Conservation (phyloP, 2,797 vertebrate genomes). For the Lophura swinhoii region DNA sequence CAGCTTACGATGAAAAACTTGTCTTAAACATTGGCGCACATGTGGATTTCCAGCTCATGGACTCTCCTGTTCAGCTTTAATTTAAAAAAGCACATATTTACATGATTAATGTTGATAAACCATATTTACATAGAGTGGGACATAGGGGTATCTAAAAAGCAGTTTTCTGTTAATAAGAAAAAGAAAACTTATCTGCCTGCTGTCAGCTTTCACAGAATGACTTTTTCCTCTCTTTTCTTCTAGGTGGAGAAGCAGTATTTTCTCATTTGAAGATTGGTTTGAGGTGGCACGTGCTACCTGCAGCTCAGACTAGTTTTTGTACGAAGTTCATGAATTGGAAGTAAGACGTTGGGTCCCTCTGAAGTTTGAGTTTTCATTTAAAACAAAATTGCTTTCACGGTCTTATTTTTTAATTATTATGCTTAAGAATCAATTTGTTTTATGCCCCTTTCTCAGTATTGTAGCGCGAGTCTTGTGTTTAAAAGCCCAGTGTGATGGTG, state of each 20-base stretch:
- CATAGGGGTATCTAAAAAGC: slow-evolving; percentile 82
- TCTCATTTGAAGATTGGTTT: slow-evolving; percentile 87
- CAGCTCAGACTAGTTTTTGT: slow-evolving; percentile 87
- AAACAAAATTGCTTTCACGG: slow-evolving; percentile 83
- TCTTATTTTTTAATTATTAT: slow-evolving; percentile 86
- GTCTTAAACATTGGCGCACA: slow-evolving; percentile 86
- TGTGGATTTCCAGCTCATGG: slow-evolving; percentile 94
- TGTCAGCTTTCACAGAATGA: slow-evolving; percentile 66
- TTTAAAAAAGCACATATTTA: slow-evolving; percentile 83
- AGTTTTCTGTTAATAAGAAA: slow-evolving; percentile 78
- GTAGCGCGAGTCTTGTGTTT: slow-evolving; percentile 85
- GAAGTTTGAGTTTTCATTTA: slow-evolving; percentile 83
- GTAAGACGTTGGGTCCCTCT: slow-evolving; percentile 83
- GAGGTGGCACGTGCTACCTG: slow-evolving; percentile 84
- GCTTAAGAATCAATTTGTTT: slow-evolving; percentile 82
- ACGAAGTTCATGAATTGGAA: slow-evolving; percentile 83
- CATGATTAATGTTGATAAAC: slow-evolving; percentile 81
- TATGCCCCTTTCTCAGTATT: slow-evolving; percentile 78
- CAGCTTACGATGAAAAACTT: slow-evolving; percentile 49
- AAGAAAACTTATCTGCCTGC: slow-evolving; percentile 33
- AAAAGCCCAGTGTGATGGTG: slow-evolving; percentile 84
- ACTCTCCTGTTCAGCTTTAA: slow-evolving; percentile 90
- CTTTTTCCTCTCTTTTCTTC: slow-evolving; percentile 78
- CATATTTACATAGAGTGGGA: slow-evolving; percentile 81
- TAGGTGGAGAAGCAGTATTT: slow-evolving; percentile 89